Conservation (phyloP, 1,140 invertebrate species). For the Drosophila funebris region DNA sequence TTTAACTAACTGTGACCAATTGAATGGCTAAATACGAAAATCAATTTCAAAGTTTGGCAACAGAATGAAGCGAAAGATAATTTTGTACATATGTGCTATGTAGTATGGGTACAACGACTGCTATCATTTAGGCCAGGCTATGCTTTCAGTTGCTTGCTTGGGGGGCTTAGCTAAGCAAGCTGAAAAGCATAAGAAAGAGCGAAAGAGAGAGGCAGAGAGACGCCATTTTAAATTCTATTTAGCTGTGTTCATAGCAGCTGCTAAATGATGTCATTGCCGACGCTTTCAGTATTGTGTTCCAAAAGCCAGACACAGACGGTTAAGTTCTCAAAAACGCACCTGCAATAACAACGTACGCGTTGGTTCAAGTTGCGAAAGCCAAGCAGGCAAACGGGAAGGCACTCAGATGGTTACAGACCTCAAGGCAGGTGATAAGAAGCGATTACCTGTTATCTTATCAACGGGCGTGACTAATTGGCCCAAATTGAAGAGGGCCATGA, state of each 20-base stretch:
- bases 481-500: slow-evolving; percentile 57
- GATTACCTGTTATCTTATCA: slow-evolving; percentile 75
- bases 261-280: slow-evolving; percentile 75
- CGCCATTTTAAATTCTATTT: slow-evolving; percentile 65
- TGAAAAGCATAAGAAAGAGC: background rate
- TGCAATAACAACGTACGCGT: slow-evolving; percentile 47
- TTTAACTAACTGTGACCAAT: slow-evolving; percentile 41
- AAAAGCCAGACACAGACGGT: slow-evolving; percentile 61
- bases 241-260: slow-evolving; percentile 57
- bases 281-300: slow-evolving; percentile 37
- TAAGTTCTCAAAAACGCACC: slow-evolving; percentile 60
- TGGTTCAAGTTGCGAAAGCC: slow-evolving; percentile 54
- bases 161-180: background rate
- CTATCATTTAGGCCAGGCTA: slow-evolving; percentile 26
- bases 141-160: slow-evolving; percentile 10
- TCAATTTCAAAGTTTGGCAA: slow-evolving; percentile 19
- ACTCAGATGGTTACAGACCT: slow-evolving; percentile 30
- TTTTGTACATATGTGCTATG: background rate
- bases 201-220: slow-evolving; percentile 4
- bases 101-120: background rate
- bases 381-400: slow-evolving; percentile 23
- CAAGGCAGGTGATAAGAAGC: slow-evolving; percentile 62
- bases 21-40: slow-evolving; percentile 29
- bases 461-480: slow-evolving; percentile 72
- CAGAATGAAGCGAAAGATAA: background rate